phyloP scores from a whole-genome alignment of 2,113 vertebrate genomes.

The Nerophis ophidion region DNA sequence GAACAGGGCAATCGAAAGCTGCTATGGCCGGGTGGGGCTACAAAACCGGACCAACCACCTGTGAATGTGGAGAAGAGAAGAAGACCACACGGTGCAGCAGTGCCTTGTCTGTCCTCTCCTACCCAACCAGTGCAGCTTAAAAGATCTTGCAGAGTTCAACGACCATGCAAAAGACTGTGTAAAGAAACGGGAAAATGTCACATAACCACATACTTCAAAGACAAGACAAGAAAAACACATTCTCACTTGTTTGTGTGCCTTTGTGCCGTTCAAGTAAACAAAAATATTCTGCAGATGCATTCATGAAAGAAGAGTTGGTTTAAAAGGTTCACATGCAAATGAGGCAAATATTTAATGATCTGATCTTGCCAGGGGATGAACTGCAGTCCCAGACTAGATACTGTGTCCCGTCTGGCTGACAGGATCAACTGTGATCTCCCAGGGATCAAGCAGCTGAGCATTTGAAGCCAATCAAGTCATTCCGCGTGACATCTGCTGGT shows the following conservation, averaged over 20 bases:
- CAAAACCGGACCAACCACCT: too few species aligned
- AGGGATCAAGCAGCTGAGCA: constrained; percentile 26
- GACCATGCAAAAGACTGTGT: too few species aligned
- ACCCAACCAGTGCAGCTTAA: too few species aligned
- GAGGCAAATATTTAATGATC: constrained; percentile 22
- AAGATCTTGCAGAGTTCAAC: too few species aligned
- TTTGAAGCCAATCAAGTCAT: constrained; percentile 18
- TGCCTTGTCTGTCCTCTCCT: too few species aligned
- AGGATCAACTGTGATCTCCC: constrained; percentile 19
- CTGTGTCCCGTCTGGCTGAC: constrained; percentile 23
- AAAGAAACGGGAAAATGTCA: too few species aligned
- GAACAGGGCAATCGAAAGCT: too few species aligned
- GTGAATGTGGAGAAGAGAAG: too few species aligned
- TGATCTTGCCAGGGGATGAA: constrained; percentile 16
- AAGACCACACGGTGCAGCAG: too few species aligned
- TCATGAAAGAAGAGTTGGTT: constrained; percentile 6
- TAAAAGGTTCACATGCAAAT: constrained; percentile 29
- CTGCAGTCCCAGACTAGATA: constrained; percentile 11
- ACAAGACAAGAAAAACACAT: too few species aligned
- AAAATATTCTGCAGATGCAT: not conserved
- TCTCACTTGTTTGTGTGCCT: not conserved
- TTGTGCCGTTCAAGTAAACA: constrained; percentile 10
- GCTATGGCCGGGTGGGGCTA: too few species aligned
- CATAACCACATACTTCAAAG: too few species aligned
- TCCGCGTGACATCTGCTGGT: constrained; percentile 29